Conservation (phyloP, 2,888 invertebrate species). For the Torymus texanus region DNA sequence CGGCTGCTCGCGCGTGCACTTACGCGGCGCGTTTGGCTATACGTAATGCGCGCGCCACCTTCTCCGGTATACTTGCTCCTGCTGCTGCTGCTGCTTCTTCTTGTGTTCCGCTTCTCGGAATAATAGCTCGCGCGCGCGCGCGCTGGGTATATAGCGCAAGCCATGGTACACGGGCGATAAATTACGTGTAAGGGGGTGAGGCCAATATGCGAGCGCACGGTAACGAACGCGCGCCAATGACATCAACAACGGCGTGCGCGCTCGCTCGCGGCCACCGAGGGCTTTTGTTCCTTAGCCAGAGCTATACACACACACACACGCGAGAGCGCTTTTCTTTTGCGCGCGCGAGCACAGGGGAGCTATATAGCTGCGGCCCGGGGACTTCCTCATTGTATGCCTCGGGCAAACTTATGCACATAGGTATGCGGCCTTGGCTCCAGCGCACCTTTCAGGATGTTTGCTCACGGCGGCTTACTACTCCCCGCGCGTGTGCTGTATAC, state of each 20-base stretch:
- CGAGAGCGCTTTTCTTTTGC: too few species aligned
- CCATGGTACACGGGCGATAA: constrained; percentile 23
- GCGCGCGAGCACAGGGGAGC: not conserved
- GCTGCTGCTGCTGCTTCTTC: constrained; percentile 19
- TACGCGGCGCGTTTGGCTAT: not conserved
- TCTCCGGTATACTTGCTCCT: not conserved
- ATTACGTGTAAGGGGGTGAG: constrained; percentile 33
- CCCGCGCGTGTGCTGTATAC: not conserved
- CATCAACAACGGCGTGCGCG: not conserved
- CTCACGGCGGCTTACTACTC: not conserved
- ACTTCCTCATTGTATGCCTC: constrained; percentile 36
- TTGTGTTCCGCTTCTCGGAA: constrained; percentile 43
- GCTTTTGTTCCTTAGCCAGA: constrained; percentile 25
- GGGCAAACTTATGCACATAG: constrained; percentile 10
- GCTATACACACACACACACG: too few species aligned
- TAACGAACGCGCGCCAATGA: constrained; percentile 45
- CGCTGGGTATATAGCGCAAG: not conserved
- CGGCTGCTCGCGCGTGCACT: not conserved
- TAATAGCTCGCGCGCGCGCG: constrained; percentile 33
- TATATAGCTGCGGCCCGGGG: constrained; percentile 3
- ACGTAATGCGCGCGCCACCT: constrained; percentile 1
- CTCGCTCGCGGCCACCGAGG: not conserved
- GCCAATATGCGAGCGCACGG: not conserved
- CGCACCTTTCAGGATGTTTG: not conserved
- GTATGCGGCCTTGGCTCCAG: constrained; percentile 51